phyloP scores from a whole-genome alignment of 53 echinoderm and acorn worm species.

The Temnopleurus reevesii region DNA sequence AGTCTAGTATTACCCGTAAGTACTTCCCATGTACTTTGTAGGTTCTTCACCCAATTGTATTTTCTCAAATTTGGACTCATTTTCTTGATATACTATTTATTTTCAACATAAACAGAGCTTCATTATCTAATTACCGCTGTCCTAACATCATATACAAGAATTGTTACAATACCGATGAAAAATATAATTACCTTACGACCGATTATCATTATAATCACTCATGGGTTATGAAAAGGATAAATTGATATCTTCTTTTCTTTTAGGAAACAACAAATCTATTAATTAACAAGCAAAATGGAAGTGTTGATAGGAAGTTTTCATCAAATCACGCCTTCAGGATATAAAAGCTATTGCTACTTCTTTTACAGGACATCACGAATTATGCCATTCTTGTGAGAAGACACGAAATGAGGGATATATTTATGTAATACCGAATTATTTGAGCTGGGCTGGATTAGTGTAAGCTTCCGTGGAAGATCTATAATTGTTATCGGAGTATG shows the following conservation, averaged over 20 bases:
- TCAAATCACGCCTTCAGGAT: background rate
- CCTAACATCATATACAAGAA: no score
- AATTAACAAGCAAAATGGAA: conserved; percentile 8
- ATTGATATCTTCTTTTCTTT: conserved; percentile 25
- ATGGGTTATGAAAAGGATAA: background rate
- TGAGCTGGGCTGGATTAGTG: background rate
- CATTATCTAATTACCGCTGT: no score
- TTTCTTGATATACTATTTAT: no score
- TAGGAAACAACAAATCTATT: background rate
- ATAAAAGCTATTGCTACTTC: background rate
- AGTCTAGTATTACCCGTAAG: no score
- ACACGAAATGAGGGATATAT: background rate
- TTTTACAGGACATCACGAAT: conserved; percentile 12
- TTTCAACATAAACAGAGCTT: no score
- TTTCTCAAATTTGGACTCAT: no score
- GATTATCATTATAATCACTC: background rate
- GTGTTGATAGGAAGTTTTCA: background rate
- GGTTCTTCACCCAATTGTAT: no score
- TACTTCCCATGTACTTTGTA: no score
- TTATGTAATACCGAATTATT: background rate
- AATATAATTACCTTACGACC: background rate
- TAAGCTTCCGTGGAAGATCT: conserved; percentile 8
- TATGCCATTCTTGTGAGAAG: background rate
- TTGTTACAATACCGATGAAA: no score
- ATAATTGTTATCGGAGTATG: background rate